Evolutionary conservation across 1,140 invertebrate genomes (phyloP), one percentile per base, ranked within the genome.

Genomic region (Drosophila bifasciata): DNA sequence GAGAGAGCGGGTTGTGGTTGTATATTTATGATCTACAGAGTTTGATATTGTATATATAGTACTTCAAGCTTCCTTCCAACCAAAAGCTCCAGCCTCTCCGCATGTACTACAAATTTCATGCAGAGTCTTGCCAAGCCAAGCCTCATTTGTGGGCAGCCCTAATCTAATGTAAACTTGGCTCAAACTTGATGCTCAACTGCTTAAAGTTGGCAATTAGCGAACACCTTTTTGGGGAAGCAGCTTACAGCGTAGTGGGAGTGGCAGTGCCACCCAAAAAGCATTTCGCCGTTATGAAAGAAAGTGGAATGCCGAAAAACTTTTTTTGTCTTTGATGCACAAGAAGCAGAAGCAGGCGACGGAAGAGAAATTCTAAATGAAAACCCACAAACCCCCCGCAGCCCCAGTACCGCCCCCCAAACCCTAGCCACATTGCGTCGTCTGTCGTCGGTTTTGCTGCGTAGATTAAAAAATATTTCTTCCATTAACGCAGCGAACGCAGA

Each of bases 151-250:
- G 64, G 64, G 44, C 13, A 36, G 19, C 66, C 63, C 78, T 80
- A 80, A 81, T 81, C 79, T 78, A 78, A 83, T 83, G 73, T 53
- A 74, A 63, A 80, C 60, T 81, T 76, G 50, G 55, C 40, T 39
- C 41, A 46, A 57, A 46, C 45, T 45, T 43, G 56, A 59, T 73
- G 69, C 51, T 62, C 70, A 41, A 55, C 56, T 84, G 81, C 84
- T 86, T 85, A 81, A 77, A 76, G 81, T 73, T 67, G 81, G 81
- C 80, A 85, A 85, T 85, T 85, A 85, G 80, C 81, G 76, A 69
- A 79, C 80, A 84, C 81, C 80, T 84, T 84, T 70, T 62, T 28
- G 55, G 55, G 52, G n/a, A n/a, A n/a, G 41, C 23, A 28, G 28
- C 28, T 9, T 28, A 9, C 43, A 48, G 36, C 48, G 53, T 49